These are phyloP conservation scores for Subacronicta megacephala DNA, from an alignment of 2,888 invertebrate species.

Conservation along the genomic window DNA sequence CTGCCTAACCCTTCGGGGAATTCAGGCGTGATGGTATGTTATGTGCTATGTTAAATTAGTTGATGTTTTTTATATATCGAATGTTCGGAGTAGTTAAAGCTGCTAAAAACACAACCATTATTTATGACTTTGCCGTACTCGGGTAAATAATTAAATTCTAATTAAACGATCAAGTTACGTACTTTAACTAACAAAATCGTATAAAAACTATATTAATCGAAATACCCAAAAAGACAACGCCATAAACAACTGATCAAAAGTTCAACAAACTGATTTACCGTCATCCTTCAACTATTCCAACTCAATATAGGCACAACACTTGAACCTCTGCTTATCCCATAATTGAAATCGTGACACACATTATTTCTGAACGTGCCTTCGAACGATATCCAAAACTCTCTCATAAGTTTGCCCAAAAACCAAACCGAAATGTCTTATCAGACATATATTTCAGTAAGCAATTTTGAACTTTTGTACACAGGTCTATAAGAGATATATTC, in stretches of 20 bases:
- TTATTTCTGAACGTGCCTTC: slow-evolving; percentile 48
- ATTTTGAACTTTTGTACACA: slow-evolving; percentile 53
- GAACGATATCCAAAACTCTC: slow-evolving; percentile 39
- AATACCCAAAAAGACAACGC: too few relatives aligned
- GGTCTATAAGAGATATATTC: slow-evolving; percentile 84
- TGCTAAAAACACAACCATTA: too few relatives aligned
- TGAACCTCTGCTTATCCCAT: slow-evolving; percentile 35
- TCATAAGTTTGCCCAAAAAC: slow-evolving; percentile 15
- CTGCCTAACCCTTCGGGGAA: too few relatives aligned
- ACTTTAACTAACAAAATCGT: too few relatives aligned
- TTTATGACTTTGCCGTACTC: too few relatives aligned
- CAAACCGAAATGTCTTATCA: slow-evolving; percentile 2
- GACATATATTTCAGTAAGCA: neutral
- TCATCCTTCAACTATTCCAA: slow-evolving; percentile 24
- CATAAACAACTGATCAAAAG: too few relatives aligned
- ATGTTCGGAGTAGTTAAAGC: too few relatives aligned
- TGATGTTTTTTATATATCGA: too few relatives aligned
- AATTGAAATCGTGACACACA: slow-evolving; percentile 52
- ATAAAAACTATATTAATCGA: neutral
- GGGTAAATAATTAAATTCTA: too few relatives aligned
- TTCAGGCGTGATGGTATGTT: too few relatives aligned
- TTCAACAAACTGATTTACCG: neutral
- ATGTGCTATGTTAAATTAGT: too few relatives aligned
- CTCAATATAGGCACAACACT: slow-evolving; percentile 29
- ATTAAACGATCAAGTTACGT: too few relatives aligned